Evolutionary conservation across 2,797 vertebrate genomes (phyloP).

Genomic region (Falco rusticolus): DNA sequence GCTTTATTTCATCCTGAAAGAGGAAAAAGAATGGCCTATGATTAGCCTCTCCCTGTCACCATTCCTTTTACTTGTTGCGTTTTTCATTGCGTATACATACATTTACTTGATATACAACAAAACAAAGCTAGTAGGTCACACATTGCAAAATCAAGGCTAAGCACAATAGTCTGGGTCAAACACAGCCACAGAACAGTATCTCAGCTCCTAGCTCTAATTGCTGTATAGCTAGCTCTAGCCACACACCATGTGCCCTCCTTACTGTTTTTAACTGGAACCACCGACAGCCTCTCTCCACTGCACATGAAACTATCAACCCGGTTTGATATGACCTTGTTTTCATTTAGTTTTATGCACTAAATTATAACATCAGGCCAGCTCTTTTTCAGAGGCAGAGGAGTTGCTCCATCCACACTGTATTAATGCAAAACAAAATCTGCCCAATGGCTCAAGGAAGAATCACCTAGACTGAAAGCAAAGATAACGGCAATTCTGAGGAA

Average conservation of each 20-base stretch:
- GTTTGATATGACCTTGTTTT: background rate
- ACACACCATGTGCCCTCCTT: background rate
- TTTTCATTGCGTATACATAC: background rate
- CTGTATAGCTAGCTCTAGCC: background rate
- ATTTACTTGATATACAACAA: background rate
- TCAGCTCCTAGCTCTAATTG: background rate
- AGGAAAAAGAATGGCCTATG: background rate
- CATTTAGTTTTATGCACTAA: background rate
- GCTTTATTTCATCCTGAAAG: background rate
- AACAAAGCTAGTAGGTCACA: background rate
- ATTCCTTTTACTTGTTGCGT: background rate
- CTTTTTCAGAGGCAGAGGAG: background rate
- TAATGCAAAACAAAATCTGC: background rate
- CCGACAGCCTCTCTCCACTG: background rate
- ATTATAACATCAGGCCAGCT: background rate
- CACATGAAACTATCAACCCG: background rate
- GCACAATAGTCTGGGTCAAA: background rate
- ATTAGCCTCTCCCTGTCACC: background rate
- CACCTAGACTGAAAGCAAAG: background rate
- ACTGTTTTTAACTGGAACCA: background rate
- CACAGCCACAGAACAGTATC: background rate
- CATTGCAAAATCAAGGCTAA: background rate
- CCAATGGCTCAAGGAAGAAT: background rate
- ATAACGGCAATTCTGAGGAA: background rate
- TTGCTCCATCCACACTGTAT: background rate